A percentile compares a stretch with the other conserved stretches of the same genome.
Conservation (phyloP, 2,888 invertebrate species). For the Stratiomys singularior region DNA sequence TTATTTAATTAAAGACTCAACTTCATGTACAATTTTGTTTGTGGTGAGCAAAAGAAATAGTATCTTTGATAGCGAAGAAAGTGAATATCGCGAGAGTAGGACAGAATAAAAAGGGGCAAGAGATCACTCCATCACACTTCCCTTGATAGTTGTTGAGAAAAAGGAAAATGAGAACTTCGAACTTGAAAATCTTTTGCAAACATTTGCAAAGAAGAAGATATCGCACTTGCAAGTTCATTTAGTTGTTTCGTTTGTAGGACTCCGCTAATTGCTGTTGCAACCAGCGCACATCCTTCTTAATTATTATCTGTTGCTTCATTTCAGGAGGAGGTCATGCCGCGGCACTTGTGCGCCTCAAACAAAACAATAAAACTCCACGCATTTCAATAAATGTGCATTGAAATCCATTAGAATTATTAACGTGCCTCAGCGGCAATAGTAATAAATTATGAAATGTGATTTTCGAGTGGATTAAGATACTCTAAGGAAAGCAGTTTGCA, state of each 20-base stretch:
- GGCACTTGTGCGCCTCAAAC: neutral
- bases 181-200: too few species aligned
- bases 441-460: slow-evolving; percentile 31
- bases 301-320: neutral
- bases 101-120: too few species aligned
- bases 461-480: slow-evolving; percentile 37
- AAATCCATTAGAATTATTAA: slow-evolving; percentile 17
- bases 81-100: neutral
- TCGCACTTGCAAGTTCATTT: too few species aligned
- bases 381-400: slow-evolving; percentile 17
- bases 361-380: neutral
- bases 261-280: neutral
- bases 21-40: neutral
- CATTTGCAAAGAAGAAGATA: too few species aligned
- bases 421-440: neutral
- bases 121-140: too few species aligned
- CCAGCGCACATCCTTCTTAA: too few species aligned
- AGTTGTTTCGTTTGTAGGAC: too few species aligned
- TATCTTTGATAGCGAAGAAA: neutral
- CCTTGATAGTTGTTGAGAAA: too few species aligned
- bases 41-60: neutral
- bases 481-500: neutral
- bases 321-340: neutral
- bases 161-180: too few species aligned
- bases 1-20: slow-evolving; percentile 50